Evolutionary conservation across 2,888 invertebrate species (phyloP), one percentile per base, ranked within the genome.

Genomic region (Agrochola lychnidis): DNA sequence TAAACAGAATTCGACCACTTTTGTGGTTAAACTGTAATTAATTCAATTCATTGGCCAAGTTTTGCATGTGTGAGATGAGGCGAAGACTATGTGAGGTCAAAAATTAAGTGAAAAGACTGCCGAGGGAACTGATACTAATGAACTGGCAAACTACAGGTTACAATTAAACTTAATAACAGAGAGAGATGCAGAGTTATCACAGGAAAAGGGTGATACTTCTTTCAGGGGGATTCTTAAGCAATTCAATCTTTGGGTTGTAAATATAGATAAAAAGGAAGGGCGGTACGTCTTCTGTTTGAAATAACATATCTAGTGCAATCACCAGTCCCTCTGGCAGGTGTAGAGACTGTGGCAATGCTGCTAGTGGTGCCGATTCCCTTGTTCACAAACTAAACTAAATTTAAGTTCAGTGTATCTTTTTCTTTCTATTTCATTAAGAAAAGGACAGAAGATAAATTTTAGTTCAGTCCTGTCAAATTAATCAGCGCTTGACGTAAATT

Each of bases 21-120:
- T 59, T 48, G 25, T 57, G 36, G 14, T 42, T 48, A 36, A 51
- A 59, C 22, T 59, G 25, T 63, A 56, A 62, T 63, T 40, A 70
- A 67, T 70, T 51, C 5, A 70, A 79, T 75, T 61, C 2, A 42
- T 69, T 70, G 36, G 66, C 30, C 48, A 59, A 36, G 66, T 51
- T 16, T 42, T 59, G 48, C 12, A 14, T 75, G n/a, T 30, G 59
- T 57, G 36, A 63, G 63, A 40, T 64, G 30, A 82, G 22, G 62
- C 83, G 62, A 69, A 36, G 86, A 53, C 76, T 85, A 16, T 59
- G 53, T 40, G 19, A 40, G 81, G 78, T 81, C 70, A 84, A 71
- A 87, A 69, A 78, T 79, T 66, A 51, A 68, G 59, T 72, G 76
- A 74, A 74, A 70, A 66, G 9, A 77, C 63, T 57, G 68, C 40